A percentile compares a stretch with the other conserved stretches of the same genome.
phyloP scores from a whole-genome alignment of 2,888 invertebrate genomes.

The Resseliella maxima region DNA sequence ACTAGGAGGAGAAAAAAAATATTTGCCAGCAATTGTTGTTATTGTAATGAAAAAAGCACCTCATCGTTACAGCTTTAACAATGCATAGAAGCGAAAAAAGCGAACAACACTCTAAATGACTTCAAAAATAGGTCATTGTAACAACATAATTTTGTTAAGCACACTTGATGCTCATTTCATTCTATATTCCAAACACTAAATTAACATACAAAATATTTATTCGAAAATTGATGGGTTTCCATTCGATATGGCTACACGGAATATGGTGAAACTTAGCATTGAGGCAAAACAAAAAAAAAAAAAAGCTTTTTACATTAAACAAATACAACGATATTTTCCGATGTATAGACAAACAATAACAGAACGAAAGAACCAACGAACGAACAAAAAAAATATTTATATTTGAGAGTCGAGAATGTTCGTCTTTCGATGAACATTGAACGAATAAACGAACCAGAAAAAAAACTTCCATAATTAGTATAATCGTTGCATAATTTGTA shows the following conservation, averaged over 20 bases:
- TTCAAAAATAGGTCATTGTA: slow-evolving; percentile 38
- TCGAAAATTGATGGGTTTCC: background rate
- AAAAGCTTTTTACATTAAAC: background rate
- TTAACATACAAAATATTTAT: slow-evolving; percentile 17
- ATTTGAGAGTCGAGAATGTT: too few species aligned
- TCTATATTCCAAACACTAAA: background rate
- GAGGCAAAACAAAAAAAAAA: too few species aligned
- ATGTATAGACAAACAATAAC: too few species aligned
- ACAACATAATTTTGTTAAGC: slow-evolving; percentile 34
- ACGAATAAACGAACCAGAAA: background rate
- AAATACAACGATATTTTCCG: too few species aligned
- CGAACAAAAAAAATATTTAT: too few species aligned
- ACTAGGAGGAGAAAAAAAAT: background rate
- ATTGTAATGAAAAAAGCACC: background rate
- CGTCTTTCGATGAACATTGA: background rate
- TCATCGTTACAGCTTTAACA: background rate
- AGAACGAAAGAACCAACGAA: too few species aligned
- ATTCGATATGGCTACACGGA: background rate
- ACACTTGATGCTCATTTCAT: slow-evolving; percentile 5
- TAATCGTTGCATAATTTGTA: slow-evolving; percentile 5
- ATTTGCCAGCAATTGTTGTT: too few species aligned
- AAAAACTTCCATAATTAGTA: background rate
- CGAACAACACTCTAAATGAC: background rate
- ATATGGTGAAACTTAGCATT: background rate
- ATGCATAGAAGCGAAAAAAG: background rate